These are phyloP conservation scores for Microtus richardsoni DNA, from an alignment of 2,113 vertebrate genomes.

Conservation along the genomic window DNA sequence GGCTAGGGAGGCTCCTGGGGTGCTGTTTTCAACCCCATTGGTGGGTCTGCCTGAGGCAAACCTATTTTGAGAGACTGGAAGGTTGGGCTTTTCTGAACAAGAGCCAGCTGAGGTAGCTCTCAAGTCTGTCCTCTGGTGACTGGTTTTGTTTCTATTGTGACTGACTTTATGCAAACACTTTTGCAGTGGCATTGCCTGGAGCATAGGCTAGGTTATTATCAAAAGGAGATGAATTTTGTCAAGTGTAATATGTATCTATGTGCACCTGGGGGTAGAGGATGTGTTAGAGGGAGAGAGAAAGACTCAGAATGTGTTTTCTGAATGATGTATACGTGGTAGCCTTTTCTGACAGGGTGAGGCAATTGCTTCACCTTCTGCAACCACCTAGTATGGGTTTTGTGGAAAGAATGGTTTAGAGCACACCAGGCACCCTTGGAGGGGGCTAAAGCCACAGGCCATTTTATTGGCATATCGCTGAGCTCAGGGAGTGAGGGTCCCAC, in stretches of 20 bases:
- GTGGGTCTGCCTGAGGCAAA: neutral
- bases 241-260: neutral
- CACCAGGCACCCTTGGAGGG: neutral
- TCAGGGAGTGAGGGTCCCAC: neutral
- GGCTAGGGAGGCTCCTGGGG: neutral
- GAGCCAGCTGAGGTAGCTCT: neutral
- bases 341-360: neutral
- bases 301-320: conserved; percentile 19
- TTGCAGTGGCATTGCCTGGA: conserved; percentile 40
- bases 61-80: conserved; percentile 12
- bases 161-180: neutral
- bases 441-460: neutral
- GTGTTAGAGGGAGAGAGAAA: neutral
- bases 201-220: conserved; percentile 39
- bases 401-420: neutral
- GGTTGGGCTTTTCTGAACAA: neutral
- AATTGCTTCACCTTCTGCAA: neutral
- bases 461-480: neutral
- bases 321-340: neutral
- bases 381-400: neutral
- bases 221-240: conserved; percentile 52
- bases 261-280: neutral
- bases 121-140: neutral
- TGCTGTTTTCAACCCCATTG: neutral
- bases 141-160: conserved; percentile 53